Conservation (phyloP, 2,888 invertebrate genomes). For the Synergus itoensis region DNA sequence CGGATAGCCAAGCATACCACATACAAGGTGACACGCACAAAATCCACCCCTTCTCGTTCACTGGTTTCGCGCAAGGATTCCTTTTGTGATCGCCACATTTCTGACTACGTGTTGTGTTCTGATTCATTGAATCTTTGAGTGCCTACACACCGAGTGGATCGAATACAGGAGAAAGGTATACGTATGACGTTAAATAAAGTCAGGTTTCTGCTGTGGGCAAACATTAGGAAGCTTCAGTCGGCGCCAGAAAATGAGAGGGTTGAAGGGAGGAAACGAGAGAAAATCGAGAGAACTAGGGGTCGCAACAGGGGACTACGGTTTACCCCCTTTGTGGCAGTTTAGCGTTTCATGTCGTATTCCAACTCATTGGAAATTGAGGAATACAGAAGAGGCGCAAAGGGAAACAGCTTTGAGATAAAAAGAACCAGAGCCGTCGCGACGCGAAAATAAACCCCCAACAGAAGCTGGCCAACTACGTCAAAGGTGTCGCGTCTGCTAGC, state of each 20-base stretch:
- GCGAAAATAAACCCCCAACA: slow-evolving; percentile 51
- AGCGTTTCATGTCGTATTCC: slow-evolving; percentile 77
- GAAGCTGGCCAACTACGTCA: slow-evolving; percentile 32
- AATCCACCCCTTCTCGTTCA: slow-evolving; percentile 55
- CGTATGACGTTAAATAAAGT: slow-evolving; percentile 42
- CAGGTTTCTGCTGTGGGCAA: slow-evolving; percentile 20
- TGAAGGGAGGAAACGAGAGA: slow-evolving; percentile 40
- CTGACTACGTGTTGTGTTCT: background rate
- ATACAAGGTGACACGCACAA: slow-evolving; percentile 52
- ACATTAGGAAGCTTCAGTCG: slow-evolving; percentile 46
- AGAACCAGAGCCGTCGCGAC: slow-evolving; percentile 52
- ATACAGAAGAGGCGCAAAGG: slow-evolving; percentile 70
- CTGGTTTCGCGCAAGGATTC: slow-evolving; percentile 54
- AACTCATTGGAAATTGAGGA: slow-evolving; percentile 78
- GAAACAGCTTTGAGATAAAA: slow-evolving; percentile 75
- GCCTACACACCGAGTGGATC: background rate
- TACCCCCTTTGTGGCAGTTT: slow-evolving; percentile 75
- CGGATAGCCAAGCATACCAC: slow-evolving; percentile 46
- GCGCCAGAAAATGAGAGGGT: slow-evolving; percentile 30
- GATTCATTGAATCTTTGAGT: slow-evolving; percentile 27
- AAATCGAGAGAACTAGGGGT: slow-evolving; percentile 53
- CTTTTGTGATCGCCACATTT: slow-evolving; percentile 46
- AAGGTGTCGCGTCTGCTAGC: slow-evolving; percentile 42
- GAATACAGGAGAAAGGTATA: background rate
- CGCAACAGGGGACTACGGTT: slow-evolving; percentile 57